Evolutionary conservation across 2,888 invertebrate genomes (phyloP).

Genomic region (Subacronicta megacephala): DNA sequence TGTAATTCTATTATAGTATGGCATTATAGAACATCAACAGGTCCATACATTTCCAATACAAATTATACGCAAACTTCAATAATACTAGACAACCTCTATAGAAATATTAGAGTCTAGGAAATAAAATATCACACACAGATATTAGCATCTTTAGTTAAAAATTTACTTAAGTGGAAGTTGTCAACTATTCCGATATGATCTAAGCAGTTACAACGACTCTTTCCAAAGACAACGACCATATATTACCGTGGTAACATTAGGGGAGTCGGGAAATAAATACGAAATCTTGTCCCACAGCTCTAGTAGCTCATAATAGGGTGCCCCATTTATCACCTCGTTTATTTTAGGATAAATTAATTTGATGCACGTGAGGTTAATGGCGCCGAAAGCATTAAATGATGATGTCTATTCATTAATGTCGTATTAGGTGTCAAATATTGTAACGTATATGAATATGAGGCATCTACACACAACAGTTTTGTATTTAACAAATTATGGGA

Average conservation of each 20-base stretch:
- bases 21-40: too few relatives aligned
- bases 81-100: too few relatives aligned
- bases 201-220: background rate
- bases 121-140: too few relatives aligned
- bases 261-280: constrained; percentile 8
- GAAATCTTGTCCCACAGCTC: constrained; percentile 7
- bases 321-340: constrained; percentile 41
- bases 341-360: constrained; percentile 51
- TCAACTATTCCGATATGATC: too few relatives aligned
- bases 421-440: constrained; percentile 39
- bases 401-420: constrained; percentile 28
- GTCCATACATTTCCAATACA: too few relatives aligned
- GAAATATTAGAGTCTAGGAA: too few relatives aligned
- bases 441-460: constrained; percentile 9
- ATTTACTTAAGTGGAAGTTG: too few relatives aligned
- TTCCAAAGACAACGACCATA: background rate
- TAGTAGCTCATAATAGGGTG: constrained; percentile 39
- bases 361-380: constrained; percentile 46
- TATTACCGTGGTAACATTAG: constrained; percentile 9
- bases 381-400: constrained; percentile 48
- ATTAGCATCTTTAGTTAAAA: too few relatives aligned
- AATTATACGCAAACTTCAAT: too few relatives aligned
- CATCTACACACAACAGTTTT: constrained; percentile 22
- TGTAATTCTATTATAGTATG: too few relatives aligned
- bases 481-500: too few relatives aligned